Base-by-base conservation (phyloP, 2,888 invertebrate genomes). In the Cecidostiba fungosa region DNA sequence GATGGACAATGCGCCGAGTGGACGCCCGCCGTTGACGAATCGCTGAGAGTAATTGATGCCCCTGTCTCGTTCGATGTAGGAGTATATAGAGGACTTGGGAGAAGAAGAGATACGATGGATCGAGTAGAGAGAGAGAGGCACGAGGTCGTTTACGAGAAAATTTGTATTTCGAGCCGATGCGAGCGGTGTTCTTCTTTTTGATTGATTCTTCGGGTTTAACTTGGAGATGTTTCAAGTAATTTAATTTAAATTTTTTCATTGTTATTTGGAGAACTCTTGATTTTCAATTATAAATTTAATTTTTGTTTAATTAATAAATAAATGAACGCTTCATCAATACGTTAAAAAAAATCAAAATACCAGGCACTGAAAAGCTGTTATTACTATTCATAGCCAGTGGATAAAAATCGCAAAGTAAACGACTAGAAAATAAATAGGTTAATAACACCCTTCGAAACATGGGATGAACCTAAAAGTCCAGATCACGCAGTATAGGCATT, bases 1-100 rank as follows among this genome's bases (percentile, higher is more conserved):
- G 82, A 78, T 69, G 82, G 82, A 78, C 78, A 82, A 85, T 82
- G 85, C 77, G 36, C n/a, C 47, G 43, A 43, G 47, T 14, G 66
- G 74, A 36, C 78, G 62, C 50, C 32, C 62, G 39, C 5, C 26
- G 74, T 62, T 82, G 84, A 79, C 74, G 84, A 84, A 79, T 84
- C 79, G 79, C 39, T 14, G n/a, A 23, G 32, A 19, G 80, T 77
- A 85, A 80, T 85, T 70, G 80, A 77, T 80, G 80, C 80, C 74
- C 69, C 62, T 74, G 23, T 74, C 73, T 79, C 62, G 54, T 36
- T 72, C 26, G 32, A 19, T 70, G 29, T 32, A 2, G 4, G 19
- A 29, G 66, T 59, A 16, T 23, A 69, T 43, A 26, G 8, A n/a
- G n/a, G 54, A 54, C 19, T 74, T 80, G 76, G 19, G 36, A 32